Percentiles rank a stretch among this genome's conserved stretches.
These are phyloP conservation scores for Danaus plexippus DNA, from an alignment of 1,140 invertebrate species.

Conservation along the genomic window DNA sequence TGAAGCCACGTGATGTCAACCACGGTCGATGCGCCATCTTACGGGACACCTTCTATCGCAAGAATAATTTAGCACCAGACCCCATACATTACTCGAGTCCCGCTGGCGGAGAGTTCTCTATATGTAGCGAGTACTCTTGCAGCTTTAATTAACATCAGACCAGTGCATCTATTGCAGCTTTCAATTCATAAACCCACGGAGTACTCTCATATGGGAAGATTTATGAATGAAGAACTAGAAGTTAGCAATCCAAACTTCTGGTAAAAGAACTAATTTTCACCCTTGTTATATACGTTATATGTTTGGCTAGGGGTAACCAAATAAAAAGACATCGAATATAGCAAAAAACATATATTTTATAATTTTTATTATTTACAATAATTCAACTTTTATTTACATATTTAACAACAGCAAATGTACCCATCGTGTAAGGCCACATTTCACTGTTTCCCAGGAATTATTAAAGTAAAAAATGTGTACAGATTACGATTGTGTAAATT, in stretches of 20 bases:
- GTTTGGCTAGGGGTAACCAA: slow-evolving; percentile 2
- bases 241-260: too few species aligned
- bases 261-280: too few species aligned
- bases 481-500: slow-evolving; percentile 34
- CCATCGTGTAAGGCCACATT: slow-evolving; percentile 55
- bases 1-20: slow-evolving; percentile 42
- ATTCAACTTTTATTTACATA: slow-evolving; percentile 72
- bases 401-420: slow-evolving; percentile 67
- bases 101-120: slow-evolving; percentile 37
- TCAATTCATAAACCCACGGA: too few species aligned
- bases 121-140: slow-evolving; percentile 58
- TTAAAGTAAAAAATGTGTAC: slow-evolving; percentile 44
- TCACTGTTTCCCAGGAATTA: slow-evolving; percentile 55
- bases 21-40: slow-evolving; percentile 51
- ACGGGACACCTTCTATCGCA: slow-evolving; percentile 55
- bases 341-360: slow-evolving; percentile 70
- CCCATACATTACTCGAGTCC: slow-evolving; percentile 50
- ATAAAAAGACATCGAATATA: slow-evolving; percentile 38
- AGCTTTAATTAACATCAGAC: slow-evolving; percentile 25
- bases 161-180: background rate
- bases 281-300: too few species aligned
- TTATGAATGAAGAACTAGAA: too few species aligned
- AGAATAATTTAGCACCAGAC: slow-evolving; percentile 54
- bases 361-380: slow-evolving; percentile 70
- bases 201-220: too few species aligned